Evolutionary conservation across 2,113 vertebrate genomes (phyloP), one percentile per base, ranked within the genome.

Genomic region (Montifringilla adamsi): DNA sequence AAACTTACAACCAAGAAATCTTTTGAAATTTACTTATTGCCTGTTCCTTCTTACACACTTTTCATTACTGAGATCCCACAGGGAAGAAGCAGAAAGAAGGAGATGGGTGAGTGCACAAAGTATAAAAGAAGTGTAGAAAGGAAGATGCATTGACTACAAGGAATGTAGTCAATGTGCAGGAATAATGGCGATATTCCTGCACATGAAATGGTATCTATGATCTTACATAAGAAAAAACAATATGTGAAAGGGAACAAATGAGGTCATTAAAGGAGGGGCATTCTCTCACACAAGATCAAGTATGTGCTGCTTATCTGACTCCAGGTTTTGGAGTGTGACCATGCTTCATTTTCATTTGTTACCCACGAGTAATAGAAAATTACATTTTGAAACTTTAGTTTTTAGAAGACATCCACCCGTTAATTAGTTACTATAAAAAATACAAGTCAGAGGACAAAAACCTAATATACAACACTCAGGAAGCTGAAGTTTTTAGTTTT

Each of bases 201-300:
- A 50, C 11, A 26, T 60, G 5, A 74, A 50, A 88, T 26, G 10
- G 3, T 41, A 26, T 59, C 26, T 79, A 20, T 67, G 43, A 44
- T 30, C 18, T 62, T 21, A 43, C 10, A 35, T 23, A 35, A 62
- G 15, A 66, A 80, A 64, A 70, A 55, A 73, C 8, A 22, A 8
- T 2, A 44, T 0, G 2, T 52, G 15, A 41, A 90, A 33, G 7
- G 6, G 6, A 88, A 24, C 6, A 70, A 75, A 53, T 0, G 2
- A 73, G 5, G 43, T 39, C 14, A n/a, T 77, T 56, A 82, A 69
- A 8, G 0, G 1, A 75, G 11, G 14, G 10, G 41, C 14, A 37
- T 73, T 76, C 8, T 53, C 15, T 86, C 39, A 41, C 27, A 64
- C 7, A 52, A 70, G 66, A 58, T 69, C 18, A 75, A 33, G 8